phyloP scores from a whole-genome alignment of 2,113 vertebrate species.

The Catharus fuscescens region DNA sequence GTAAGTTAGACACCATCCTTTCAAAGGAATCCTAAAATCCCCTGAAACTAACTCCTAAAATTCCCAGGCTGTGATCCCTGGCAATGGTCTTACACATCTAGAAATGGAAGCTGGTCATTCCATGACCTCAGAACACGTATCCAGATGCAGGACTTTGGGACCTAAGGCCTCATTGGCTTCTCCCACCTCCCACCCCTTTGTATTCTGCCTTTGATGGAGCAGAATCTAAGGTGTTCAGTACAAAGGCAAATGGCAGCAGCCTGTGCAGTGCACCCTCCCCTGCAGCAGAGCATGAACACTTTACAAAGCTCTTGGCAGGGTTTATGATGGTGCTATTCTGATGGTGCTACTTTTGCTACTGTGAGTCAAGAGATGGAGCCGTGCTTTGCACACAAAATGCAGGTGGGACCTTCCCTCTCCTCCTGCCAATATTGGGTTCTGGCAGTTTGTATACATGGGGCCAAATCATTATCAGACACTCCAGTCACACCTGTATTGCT shows the following conservation, averaged over 20 bases:
- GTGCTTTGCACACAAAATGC: not conserved
- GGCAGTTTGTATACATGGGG: not conserved
- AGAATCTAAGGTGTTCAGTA: not conserved
- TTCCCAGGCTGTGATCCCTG: not conserved
- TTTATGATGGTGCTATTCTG: not conserved
- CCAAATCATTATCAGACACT: not conserved
- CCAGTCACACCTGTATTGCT: slow-evolving; percentile 22
- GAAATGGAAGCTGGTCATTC: not conserved
- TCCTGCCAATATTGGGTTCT: not conserved
- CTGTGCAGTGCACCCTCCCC: not conserved
- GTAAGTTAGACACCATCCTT: not conserved
- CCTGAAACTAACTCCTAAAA: not conserved
- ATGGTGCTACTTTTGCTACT: not conserved
- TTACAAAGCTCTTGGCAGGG: not conserved
- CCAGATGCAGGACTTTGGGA: not conserved
- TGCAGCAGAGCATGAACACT: not conserved
- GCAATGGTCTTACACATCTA: not conserved
- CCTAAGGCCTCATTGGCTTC: not conserved
- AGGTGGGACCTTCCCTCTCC: not conserved
- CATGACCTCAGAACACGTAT: not conserved
- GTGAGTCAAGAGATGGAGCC: not conserved
- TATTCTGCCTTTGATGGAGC: not conserved
- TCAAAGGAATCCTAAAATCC: not conserved
- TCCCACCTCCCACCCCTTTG: not conserved
- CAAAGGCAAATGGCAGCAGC: not conserved